phyloP scores from a whole-genome alignment of 2,797 vertebrate genomes.

The Cyclura pinguis region DNA sequence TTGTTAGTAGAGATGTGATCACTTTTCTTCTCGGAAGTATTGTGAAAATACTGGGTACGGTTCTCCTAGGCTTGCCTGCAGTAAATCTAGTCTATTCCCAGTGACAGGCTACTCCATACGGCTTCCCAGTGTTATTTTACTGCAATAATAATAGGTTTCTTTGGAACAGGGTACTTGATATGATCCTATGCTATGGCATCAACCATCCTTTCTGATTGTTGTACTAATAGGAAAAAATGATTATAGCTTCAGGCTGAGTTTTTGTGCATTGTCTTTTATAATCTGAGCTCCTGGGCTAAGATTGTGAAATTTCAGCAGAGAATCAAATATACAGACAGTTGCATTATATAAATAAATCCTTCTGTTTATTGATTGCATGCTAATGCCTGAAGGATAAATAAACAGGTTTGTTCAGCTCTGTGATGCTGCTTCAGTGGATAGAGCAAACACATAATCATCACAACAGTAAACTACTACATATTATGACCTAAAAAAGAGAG shows the following conservation, averaged over 20 bases:
- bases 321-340: conserved; percentile 55
- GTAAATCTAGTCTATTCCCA: conserved; percentile 58
- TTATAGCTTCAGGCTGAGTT: conserved; percentile 27
- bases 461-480: conserved; percentile 21
- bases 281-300: conserved; percentile 46
- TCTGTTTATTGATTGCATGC: conserved; percentile 19
- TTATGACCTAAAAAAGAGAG: conserved; percentile 41
- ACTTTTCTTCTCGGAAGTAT: conserved; percentile 61
- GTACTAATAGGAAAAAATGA: conserved; percentile 51
- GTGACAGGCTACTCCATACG: conserved; percentile 59
- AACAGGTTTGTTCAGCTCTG: conserved; percentile 43
- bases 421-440: conserved; percentile 19
- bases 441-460: conserved; percentile 41
- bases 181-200: conserved; percentile 24
- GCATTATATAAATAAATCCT: conserved; percentile 52
- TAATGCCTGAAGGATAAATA: conserved; percentile 58
- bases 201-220: not conserved
- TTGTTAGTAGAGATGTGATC: conserved; percentile 44
- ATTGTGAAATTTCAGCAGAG: conserved; percentile 61
- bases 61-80: conserved; percentile 55
- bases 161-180: conserved; percentile 36
- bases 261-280: conserved; percentile 51
- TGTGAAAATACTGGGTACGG: not conserved
- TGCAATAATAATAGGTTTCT: conserved; percentile 58
- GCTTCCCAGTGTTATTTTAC: conserved; percentile 52